Evolutionary conservation across 2,113 vertebrate genomes (phyloP).

Genomic region (Nothobranchius kuhntae): DNA sequence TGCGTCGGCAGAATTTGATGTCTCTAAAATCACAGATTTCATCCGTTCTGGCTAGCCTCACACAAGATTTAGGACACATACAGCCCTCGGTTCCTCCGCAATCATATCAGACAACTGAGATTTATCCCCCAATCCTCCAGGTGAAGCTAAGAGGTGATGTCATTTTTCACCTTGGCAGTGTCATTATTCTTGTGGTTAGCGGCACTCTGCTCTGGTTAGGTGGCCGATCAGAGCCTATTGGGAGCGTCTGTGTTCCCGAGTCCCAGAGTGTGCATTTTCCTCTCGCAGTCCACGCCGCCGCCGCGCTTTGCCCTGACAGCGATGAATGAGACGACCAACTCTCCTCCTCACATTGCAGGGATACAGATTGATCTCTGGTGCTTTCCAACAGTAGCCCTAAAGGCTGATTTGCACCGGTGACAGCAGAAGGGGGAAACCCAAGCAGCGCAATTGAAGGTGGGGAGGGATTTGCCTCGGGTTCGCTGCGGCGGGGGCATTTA

Average conservation of each 20-base stretch:
- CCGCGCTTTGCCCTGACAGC: slow-evolving; percentile 62
- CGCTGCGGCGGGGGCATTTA: slow-evolving; percentile 59
- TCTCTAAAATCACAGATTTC: slow-evolving; percentile 54
- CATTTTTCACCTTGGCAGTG: slow-evolving; percentile 82
- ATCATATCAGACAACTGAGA: slow-evolving; percentile 75
- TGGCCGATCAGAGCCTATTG: slow-evolving; percentile 68
- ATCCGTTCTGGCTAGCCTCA: slow-evolving; percentile 53
- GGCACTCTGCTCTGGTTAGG: slow-evolving; percentile 75
- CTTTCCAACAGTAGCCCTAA: slow-evolving; percentile 66
- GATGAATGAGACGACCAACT: slow-evolving; percentile 72
- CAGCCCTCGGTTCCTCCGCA: slow-evolving; percentile 60
- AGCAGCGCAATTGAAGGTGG: slow-evolving; percentile 29
- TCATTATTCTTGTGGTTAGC: slow-evolving; percentile 81
- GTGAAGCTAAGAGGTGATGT: slow-evolving; percentile 79
- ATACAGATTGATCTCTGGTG: slow-evolving; percentile 75
- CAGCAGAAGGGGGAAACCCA: slow-evolving; percentile 45
- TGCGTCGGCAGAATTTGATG: slow-evolving; percentile 20
- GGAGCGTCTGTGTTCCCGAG: slow-evolving; percentile 56
- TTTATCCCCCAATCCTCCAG: slow-evolving; percentile 79
- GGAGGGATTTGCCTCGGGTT: slow-evolving; percentile 33
- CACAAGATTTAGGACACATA: slow-evolving; percentile 73
- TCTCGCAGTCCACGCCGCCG: slow-evolving; percentile 34
- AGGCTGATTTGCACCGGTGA: slow-evolving; percentile 60
- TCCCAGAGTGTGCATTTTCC: slow-evolving; percentile 52
- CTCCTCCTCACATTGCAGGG: slow-evolving; percentile 60